Base-by-base conservation (phyloP, 2,888 invertebrate genomes). In the Nomada fucata region DNA sequence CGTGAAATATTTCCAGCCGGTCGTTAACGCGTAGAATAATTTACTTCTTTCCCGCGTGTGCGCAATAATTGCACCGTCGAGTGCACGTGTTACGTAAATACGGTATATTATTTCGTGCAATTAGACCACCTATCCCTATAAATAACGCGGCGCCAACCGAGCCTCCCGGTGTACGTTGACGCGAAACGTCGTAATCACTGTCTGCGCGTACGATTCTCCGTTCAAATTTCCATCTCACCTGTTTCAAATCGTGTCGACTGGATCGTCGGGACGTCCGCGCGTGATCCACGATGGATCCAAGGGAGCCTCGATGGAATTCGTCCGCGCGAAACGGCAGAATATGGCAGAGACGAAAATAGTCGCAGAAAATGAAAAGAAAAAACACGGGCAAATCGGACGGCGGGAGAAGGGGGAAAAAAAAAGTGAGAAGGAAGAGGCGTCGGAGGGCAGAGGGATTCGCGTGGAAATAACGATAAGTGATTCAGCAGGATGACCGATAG, bases 401-500 rank as follows among this genome's bases (percentile, higher is more conserved):
- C 0, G 9, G 36, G 15, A 26, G 4, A 18, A 13, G 29, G 47
- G 2, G 15, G 29, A 20, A 13, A 11, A 20, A 36, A 13, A 44
- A 47, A n/a, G 15, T 47, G 7, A 59, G 74, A 60, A 83, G 82
- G 82, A 74, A 65, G 76, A 63, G 81, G 44, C 71, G 68, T 23
- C 47, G 18, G 64, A 72, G 79, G 70, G 78, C 44, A 60, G 55
- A 65, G 73, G 57, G 78, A 76, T 76, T 76, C 68, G 79, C 78
- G 60, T 71, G 79, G 63, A 63, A 61, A 72, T 47, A 50, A 76
- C 71, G 83, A 86, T 87, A 85, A 83, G 64, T 83, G 79, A 78
- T 84, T 84, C 78, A 88, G 88, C 91, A 90, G 91, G 91, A 92
- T 91, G 92, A 92, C 89, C 89, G 92, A 92, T 92, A 92, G 91